These are phyloP conservation scores for Cynopterus brachyotis DNA, from an alignment of 2,113 vertebrate species.

Conservation along the genomic window DNA sequence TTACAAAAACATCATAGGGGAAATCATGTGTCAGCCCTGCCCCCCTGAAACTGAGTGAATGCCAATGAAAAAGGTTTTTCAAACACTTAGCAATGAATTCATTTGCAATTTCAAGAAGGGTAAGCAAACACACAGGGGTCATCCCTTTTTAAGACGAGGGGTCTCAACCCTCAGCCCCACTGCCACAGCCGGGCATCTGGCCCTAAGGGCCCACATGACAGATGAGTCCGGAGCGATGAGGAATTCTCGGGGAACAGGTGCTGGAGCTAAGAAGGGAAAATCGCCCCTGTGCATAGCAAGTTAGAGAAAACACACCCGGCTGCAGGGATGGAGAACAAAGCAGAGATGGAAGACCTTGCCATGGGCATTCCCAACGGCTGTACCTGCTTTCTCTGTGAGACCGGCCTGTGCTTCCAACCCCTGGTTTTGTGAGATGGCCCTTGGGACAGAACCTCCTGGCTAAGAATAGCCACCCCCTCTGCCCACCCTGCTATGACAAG, in stretches of 20 bases:
- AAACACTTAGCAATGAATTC: neutral
- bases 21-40: neutral
- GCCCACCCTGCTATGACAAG: neutral
- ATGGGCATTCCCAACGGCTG: neutral
- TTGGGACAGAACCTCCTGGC: neutral
- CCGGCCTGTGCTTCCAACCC: neutral
- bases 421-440: neutral
- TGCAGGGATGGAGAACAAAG: neutral
- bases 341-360: neutral
- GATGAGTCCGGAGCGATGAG: neutral
- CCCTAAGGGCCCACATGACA: neutral
- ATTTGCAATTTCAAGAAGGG: neutral
- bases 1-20: neutral
- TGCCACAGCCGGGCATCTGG: neutral
- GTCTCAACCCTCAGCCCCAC: neutral
- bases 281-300: neutral
- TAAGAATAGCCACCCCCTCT: neutral
- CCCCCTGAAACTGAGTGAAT: neutral
- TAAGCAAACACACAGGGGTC: no score
- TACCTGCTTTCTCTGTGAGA: neutral
- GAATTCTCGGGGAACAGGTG: neutral
- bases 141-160: neutral
- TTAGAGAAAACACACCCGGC: neutral
- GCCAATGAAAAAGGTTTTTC: neutral
- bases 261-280: neutral